Evolutionary conservation across 1,140 invertebrate genomes (phyloP).

Genomic region (Geopemphigus sp.): DNA sequence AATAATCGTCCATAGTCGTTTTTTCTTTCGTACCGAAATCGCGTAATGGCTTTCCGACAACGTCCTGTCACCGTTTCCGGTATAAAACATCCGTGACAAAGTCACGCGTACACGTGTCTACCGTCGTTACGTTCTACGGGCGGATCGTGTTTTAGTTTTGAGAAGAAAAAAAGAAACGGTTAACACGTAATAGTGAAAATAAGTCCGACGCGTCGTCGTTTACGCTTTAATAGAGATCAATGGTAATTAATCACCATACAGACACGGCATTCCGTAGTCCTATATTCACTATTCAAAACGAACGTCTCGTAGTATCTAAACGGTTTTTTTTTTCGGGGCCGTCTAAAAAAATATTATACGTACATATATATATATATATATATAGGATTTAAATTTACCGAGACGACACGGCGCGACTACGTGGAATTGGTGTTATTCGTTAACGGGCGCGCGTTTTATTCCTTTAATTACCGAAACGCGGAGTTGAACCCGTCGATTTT

Average conservation of each 20-base stretch:
- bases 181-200: not conserved
- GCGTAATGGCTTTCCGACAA: conserved; percentile 17
- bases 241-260: conserved; percentile 24
- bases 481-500: too few relatives aligned
- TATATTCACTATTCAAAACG: conserved; percentile 2
- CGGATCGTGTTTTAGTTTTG: conserved; percentile 14
- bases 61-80: conserved; percentile 27
- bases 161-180: not conserved
- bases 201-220: conserved; percentile 9
- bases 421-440: too few relatives aligned
- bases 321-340: not conserved
- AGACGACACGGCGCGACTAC: not conserved
- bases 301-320: not conserved
- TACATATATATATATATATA: too few relatives aligned
- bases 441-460: too few relatives aligned
- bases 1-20: conserved; percentile 17
- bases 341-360: not conserved
- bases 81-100: conserved; percentile 16
- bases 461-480: too few relatives aligned
- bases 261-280: not conserved
- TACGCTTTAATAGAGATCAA: conserved; percentile 16
- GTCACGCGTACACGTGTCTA: not conserved
- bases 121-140: not conserved
- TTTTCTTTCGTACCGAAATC: conserved; percentile 3
- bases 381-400: not conserved